phyloP scores from a whole-genome alignment of 1,140 invertebrate genomes.

The Delia radicum region DNA sequence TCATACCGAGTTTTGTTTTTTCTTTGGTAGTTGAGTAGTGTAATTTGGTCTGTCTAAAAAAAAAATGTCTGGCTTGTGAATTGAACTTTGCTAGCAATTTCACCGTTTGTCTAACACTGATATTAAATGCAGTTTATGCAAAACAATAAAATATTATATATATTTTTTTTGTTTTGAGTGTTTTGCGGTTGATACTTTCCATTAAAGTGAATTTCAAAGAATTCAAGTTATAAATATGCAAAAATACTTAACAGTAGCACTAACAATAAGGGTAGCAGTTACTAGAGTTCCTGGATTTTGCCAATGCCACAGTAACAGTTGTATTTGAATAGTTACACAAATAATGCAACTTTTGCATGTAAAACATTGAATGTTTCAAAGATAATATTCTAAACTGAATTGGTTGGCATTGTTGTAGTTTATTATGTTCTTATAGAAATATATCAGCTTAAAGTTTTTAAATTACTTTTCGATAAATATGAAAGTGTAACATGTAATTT shows the following conservation, averaged over 20 bases:
- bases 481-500: too few species aligned
- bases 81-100: too few species aligned
- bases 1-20: too few species aligned
- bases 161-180: conserved; percentile 4
- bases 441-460: too few species aligned
- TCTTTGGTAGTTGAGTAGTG: too few species aligned
- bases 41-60: too few species aligned
- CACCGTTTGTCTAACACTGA: neutral
- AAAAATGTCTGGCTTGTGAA: too few species aligned
- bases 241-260: neutral
- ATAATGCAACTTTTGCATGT: neutral
- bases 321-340: neutral
- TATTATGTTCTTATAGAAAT: too few species aligned
- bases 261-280: neutral
- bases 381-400: too few species aligned
- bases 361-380: too few species aligned
- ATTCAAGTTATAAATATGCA: neutral
- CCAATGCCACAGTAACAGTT: neutral
- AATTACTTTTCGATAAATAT: too few species aligned
- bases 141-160: conserved; percentile 8
- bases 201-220: neutral
- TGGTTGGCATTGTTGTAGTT: too few species aligned
- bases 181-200: neutral
- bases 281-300: neutral
- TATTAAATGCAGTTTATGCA: conserved; percentile 4